Evolutionary conservation across 2,113 vertebrate species (phyloP), one percentile per base, ranked within the genome.

Genomic region (Pterocles orientalis): DNA sequence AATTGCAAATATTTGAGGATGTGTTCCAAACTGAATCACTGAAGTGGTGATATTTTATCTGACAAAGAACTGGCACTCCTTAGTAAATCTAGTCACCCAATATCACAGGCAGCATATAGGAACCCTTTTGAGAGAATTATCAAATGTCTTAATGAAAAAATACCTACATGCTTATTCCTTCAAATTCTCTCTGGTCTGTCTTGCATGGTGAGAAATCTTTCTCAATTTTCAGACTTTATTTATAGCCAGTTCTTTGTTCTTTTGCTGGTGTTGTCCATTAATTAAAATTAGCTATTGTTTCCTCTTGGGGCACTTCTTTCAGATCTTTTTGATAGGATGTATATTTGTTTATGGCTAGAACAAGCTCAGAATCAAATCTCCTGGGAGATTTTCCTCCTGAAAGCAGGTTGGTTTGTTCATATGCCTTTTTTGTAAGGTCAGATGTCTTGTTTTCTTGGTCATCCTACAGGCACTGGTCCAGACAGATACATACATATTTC

Each of bases 1-100:
- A 80, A 87, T 87, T 68, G 83, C 93, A 95, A 95, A 92, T 95
- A 95, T 95, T 95, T 89, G 76, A 91, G 83, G 81, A 94, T 79
- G 39, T 65, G 39, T 91, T 95, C 86, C 88, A 82, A 77, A 79
- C 50, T 81, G 86, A 93, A 87, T 94, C 84, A 82, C 80, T 71
- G 57, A 71, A 89, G 48, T 89, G 73, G 73, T 86, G 86, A 75
- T 89, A 87, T 79, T 92, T 87, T 71, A 71, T 84, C 53, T 91
- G 73, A 79, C 72, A 95, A 76, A 84, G 86, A 91, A 15, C 60
- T 86, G 92, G 34, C 77, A 41, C 80, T 92, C 69, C 77, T 39
- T 84, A 78, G 48, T 86, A 68, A 60, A 80, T 82, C 29, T 45
- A 43, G 65, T 94, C 86, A 88, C 68, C 51, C 2, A 6, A 60